These are phyloP conservation scores for Lypha dubia DNA, from an alignment of 2,888 invertebrate species.

Conservation along the genomic window DNA sequence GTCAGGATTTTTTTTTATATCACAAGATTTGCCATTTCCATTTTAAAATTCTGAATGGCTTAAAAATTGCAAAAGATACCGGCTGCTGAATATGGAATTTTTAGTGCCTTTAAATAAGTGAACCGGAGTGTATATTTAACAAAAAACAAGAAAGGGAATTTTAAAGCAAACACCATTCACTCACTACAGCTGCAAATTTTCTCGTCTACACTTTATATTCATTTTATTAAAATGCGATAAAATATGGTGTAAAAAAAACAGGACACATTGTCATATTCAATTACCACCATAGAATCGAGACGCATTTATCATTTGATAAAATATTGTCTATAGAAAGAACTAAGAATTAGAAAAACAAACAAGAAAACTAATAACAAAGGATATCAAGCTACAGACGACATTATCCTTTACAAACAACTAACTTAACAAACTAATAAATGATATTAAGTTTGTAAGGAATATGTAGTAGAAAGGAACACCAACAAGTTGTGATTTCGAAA, in stretches of 20 bases:
- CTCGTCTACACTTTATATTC: background rate
- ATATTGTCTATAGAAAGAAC: constrained; percentile 16
- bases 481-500: constrained; percentile 46
- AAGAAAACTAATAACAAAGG: constrained; percentile 51
- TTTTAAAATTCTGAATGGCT: too few species aligned
- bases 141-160: too few species aligned
- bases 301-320: constrained; percentile 67
- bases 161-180: background rate
- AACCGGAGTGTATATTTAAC: too few species aligned
- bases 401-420: constrained; percentile 40
- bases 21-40: too few species aligned
- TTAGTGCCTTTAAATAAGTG: too few species aligned
- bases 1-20: too few species aligned
- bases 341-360: background rate
- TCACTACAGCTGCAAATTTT: background rate
- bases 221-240: constrained; percentile 41
- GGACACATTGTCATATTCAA: constrained; percentile 67
- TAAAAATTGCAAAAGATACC: too few species aligned
- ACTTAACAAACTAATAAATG: constrained; percentile 37
- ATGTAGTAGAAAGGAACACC: constrained; percentile 33
- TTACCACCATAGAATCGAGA: constrained; percentile 65
- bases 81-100: too few species aligned
- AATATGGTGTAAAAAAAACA: constrained; percentile 26
- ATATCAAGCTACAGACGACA: constrained; percentile 51
- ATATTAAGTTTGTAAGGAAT: constrained; percentile 13